Evolutionary conservation across 2,888 invertebrate species (phyloP), one percentile per base, ranked within the genome.

Genomic region (Pandemis corylana): DNA sequence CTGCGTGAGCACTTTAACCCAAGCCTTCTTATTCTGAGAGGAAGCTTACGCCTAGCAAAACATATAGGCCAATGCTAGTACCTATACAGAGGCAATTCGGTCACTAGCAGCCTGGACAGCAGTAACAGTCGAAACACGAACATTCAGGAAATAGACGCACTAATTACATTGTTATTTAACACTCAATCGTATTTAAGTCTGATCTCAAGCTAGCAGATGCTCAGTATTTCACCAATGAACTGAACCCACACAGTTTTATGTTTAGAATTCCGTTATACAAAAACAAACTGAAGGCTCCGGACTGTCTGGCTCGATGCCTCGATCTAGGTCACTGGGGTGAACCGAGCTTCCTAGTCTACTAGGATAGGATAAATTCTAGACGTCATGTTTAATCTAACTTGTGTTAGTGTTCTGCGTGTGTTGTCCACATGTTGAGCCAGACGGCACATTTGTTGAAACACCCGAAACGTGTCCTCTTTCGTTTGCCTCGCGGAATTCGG

Each of bases 251-350:
- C 65, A 49, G 36, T 10, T 66, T 65, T 44, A 41, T 62, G 36
- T 64, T 64, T 15, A 64, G 67, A 41, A 67, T 67, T 53, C 67
- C 53, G 44, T 53, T 41, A 49, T 15, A 51, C 49, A 49, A 49
- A 49, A 49, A 65, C 28, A 65, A 9, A 28, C 13, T 49, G 65
- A 7, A 65, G 76, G 75, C 76, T 49, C 77, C 76, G 15, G 9
- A 15, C 53, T 36, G 77, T 77, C 77, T 77, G 67, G 71, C 49
- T 67, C 70, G 65, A 78, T 77, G 67, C 70, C 49, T 67, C 70
- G 65, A 78, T 68, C 69, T 83, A 79, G 89, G 88, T 83, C 84
- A 85, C 78, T 79, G 77, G 80, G 80, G 71, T 66, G 66, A 66
- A 13, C 67, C 51, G 10, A 44, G 62, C 75, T 75, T 75, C 75